phyloP scores from a whole-genome alignment of 2,888 invertebrate species.

The Ypsolopha sequella region DNA sequence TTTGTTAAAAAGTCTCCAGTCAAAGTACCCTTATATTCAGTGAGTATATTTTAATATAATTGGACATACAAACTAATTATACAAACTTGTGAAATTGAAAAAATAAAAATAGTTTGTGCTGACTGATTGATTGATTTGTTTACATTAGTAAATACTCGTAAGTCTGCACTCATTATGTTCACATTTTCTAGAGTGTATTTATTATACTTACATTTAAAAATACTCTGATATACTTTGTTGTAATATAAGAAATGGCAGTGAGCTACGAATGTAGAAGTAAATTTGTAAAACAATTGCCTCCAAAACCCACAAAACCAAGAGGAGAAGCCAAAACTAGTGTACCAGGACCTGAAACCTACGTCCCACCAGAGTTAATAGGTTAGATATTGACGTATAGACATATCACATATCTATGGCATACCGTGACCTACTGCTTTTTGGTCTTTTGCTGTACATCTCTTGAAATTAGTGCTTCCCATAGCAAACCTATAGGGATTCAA shows the following conservation, averaged over 20 bases:
- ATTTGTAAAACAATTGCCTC: conserved; percentile 37
- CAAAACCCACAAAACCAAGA: conserved; percentile 29
- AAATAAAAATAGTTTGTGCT: neutral
- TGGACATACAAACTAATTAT: neutral
- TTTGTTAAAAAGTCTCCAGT: neutral
- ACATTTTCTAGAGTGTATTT: neutral
- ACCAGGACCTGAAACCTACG: conserved; percentile 40
- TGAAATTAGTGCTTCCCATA: neutral
- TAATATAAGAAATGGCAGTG: conserved; percentile 32
- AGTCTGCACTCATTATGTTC: too few relatives aligned
- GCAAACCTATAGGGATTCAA: neutral
- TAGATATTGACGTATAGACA: too few relatives aligned
- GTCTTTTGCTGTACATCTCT: neutral
- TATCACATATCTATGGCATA: too few relatives aligned
- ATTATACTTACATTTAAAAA: too few relatives aligned
- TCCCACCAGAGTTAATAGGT: conserved; percentile 29
- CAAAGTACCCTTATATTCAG: too few relatives aligned
- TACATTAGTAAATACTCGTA: conserved; percentile 3
- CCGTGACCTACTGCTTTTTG: too few relatives aligned
- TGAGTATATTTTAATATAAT: too few relatives aligned
- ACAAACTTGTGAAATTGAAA: neutral
- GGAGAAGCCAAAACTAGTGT: conserved; percentile 11
- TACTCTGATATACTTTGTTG: too few relatives aligned
- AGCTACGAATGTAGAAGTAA: conserved; percentile 44
- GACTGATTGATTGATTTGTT: neutral